phyloP scores from a whole-genome alignment of 2,888 invertebrate species.

The Lepidocyrtoides sp. region DNA sequence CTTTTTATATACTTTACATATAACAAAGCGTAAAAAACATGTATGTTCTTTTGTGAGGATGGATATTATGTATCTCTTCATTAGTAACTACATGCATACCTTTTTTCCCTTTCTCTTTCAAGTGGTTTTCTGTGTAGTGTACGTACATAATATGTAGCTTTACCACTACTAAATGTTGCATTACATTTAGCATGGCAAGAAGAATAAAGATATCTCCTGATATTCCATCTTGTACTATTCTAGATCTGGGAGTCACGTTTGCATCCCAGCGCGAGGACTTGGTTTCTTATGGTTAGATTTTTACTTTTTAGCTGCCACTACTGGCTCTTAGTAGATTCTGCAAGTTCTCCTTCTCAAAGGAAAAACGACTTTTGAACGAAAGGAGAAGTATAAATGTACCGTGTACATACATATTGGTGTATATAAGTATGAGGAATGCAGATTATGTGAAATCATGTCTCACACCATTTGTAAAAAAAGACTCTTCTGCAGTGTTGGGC shows the following conservation, averaged over 20 bases:
- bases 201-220: conserved; percentile 1
- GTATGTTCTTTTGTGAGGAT: not conserved
- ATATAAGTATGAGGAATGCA: not conserved
- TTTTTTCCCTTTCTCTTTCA: conserved; percentile 65
- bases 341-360: not conserved
- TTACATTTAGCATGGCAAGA: not conserved
- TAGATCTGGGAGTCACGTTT: conserved; percentile 57
- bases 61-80: not conserved
- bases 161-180: no score
- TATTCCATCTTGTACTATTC: conserved; percentile 31
- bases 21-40: not conserved
- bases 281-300: not conserved
- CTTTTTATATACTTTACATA: not conserved
- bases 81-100: not conserved
- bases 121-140: conserved; percentile 23
- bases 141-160: conserved; percentile 11
- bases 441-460: not conserved
- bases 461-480: no score
- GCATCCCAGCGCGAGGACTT: conserved; percentile 53
- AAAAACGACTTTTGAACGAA: not conserved
- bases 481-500: not conserved
- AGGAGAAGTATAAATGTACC: not conserved
- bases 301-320: no score
- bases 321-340: not conserved
- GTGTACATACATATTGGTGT: no score